Conservation (phyloP, 2,113 vertebrate species). For the Arenaria interpres region DNA sequence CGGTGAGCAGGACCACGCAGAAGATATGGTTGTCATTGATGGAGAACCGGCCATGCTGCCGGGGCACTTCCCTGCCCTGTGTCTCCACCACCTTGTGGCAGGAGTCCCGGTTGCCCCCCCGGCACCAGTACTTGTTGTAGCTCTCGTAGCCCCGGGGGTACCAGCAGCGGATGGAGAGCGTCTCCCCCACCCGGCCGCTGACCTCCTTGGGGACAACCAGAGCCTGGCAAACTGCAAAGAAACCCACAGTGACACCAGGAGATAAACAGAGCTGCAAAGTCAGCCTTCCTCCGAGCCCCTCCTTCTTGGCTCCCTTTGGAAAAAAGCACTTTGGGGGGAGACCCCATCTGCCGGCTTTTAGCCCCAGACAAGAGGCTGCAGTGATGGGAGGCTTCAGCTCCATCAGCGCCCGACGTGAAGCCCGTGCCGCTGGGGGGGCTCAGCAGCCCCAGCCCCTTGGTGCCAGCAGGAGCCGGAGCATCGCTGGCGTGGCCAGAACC, state of each 20-base stretch:
- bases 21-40: not conserved
- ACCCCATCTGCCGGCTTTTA: not conserved
- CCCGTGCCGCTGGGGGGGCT: accelerated
- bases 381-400: not conserved
- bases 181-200: not conserved
- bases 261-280: not conserved
- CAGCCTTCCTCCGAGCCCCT: not conserved
- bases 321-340: not conserved
- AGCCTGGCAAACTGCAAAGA: not conserved
- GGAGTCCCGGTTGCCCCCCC: not conserved
- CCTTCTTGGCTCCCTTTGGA: not conserved
- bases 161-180: not conserved
- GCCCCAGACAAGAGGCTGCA: not conserved
- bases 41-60: not conserved
- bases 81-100: not conserved
- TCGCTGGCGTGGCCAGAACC: accelerated
- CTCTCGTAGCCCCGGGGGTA: not conserved
- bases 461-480: not conserved
- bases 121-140: not conserved
- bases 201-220: not conserved
- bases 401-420: accelerated
- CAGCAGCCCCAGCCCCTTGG: not conserved
- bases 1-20: not conserved
- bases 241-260: not conserved
- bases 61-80: accelerated